These are phyloP conservation scores for Xestia ashworthii DNA, from an alignment of 2,888 invertebrate genomes.

Conservation along the genomic window DNA sequence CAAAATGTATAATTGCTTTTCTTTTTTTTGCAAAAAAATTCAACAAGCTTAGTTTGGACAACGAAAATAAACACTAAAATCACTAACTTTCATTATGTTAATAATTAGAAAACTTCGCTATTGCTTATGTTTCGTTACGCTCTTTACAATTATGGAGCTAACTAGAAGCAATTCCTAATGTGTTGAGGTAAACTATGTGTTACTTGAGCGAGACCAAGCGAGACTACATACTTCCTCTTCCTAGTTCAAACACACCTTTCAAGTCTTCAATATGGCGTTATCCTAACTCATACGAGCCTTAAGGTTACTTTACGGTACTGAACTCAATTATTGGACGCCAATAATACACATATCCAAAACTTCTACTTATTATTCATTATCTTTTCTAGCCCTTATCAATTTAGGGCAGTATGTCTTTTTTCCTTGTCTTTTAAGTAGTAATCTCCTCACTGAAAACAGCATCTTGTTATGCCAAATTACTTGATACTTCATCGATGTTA, in stretches of 20 bases:
- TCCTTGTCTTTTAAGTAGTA: neutral
- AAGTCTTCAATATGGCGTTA: neutral
- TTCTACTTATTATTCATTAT: neutral
- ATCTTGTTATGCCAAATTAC: neutral
- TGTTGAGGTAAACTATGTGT: conserved; percentile 22
- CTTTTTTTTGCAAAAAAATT: neutral
- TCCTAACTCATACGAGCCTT: neutral
- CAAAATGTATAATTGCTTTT: no score
- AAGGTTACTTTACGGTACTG: neutral
- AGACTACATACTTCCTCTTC: conserved; percentile 17
- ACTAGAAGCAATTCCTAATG: conserved; percentile 15
- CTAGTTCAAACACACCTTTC: conserved; percentile 17
- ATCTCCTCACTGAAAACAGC: neutral
- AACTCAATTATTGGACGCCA: neutral
- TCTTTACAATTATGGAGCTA: conserved; percentile 29
- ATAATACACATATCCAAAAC: neutral
- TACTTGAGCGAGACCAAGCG: neutral
- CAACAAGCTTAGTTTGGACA: neutral
- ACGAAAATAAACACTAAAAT: conserved; percentile 8
- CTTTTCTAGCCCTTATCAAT: no score
- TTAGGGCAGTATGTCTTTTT: neutral
- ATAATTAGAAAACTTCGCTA: conserved; percentile 43
- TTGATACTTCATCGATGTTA: neutral
- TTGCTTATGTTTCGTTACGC: conserved; percentile 32
- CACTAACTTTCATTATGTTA: conserved; percentile 38